A percentile compares a stretch with the other conserved stretches of the same genome.
Conservation (phyloP, 2,797 vertebrate species). For the Pantherophis alleghaniensis region DNA sequence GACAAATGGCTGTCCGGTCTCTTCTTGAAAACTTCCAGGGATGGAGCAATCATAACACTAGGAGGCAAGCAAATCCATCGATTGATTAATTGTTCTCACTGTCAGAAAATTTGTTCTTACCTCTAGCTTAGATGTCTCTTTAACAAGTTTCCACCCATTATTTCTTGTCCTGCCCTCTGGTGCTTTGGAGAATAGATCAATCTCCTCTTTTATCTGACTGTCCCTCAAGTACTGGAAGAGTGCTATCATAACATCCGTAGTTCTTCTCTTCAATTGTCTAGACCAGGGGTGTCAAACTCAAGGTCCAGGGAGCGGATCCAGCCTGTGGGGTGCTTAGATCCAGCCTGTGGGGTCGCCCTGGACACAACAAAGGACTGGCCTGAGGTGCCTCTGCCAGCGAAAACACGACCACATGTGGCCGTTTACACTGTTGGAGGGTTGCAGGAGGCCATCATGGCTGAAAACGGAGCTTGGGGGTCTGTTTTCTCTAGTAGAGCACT, state of each 20-base stretch:
- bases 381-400: no score
- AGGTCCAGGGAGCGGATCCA: no score
- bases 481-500: no score
- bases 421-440: no score
- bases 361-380: no score
- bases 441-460: no score
- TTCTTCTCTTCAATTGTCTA: background rate
- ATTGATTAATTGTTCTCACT: background rate
- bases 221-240: background rate
- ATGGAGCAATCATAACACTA: background rate
- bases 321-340: accelerated
- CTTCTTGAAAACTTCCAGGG: background rate
- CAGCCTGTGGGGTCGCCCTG: no score
- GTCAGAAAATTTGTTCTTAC: background rate
- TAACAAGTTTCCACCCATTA: background rate
- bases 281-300: no score
- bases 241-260: background rate
- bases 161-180: background rate
- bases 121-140: background rate
- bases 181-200: background rate
- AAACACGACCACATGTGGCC: no score
- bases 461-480: no score
- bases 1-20: background rate
- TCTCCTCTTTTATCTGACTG: background rate
- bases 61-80: background rate